phyloP scores from a whole-genome alignment of 2,888 invertebrate genomes.

The Monopis laevigella region DNA sequence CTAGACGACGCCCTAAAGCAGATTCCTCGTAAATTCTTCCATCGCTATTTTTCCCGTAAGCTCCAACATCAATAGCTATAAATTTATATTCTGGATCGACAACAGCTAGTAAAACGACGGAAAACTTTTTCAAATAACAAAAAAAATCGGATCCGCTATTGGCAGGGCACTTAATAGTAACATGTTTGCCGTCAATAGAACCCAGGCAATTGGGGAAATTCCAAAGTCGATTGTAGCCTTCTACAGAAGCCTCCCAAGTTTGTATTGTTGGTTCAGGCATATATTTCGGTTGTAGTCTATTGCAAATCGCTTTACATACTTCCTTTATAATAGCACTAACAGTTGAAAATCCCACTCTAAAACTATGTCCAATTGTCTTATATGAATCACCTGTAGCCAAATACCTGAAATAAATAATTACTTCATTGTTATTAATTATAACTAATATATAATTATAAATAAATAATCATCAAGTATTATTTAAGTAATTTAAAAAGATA shows the following conservation, averaged over 20 bases:
- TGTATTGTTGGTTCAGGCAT: slow-evolving; percentile 17
- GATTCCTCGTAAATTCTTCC: not conserved
- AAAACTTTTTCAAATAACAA: slow-evolving; percentile 3
- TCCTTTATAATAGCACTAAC: slow-evolving; percentile 14
- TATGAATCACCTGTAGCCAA: slow-evolving; percentile 15
- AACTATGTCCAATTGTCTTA: slow-evolving; percentile 13
- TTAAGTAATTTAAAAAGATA: no score
- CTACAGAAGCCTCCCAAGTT: slow-evolving; percentile 15
- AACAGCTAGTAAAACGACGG: slow-evolving; percentile 4
- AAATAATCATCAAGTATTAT: no score
- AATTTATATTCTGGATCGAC: slow-evolving; percentile 3
- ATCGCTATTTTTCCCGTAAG: slow-evolving; percentile 1
- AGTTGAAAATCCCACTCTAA: slow-evolving; percentile 15
- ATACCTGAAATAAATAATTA: slow-evolving; percentile 16
- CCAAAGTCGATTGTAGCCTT: slow-evolving; percentile 12
- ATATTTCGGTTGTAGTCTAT: slow-evolving; percentile 15
- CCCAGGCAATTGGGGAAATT: slow-evolving; percentile 19
- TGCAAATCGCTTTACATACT: slow-evolving; percentile 17
- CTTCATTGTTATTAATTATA: no score
- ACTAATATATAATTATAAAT: no score
- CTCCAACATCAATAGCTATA: slow-evolving; percentile 6
- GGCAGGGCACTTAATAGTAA: slow-evolving; percentile 15
- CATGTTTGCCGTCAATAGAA: slow-evolving; percentile 19
- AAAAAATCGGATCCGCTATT: slow-evolving; percentile 3
- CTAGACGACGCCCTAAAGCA: not conserved